A percentile compares a stretch with the other conserved stretches of the same genome.
Evolutionary conservation across 2,113 vertebrate species (phyloP).

Genomic region (Syngnathoides biaculeatus): DNA sequence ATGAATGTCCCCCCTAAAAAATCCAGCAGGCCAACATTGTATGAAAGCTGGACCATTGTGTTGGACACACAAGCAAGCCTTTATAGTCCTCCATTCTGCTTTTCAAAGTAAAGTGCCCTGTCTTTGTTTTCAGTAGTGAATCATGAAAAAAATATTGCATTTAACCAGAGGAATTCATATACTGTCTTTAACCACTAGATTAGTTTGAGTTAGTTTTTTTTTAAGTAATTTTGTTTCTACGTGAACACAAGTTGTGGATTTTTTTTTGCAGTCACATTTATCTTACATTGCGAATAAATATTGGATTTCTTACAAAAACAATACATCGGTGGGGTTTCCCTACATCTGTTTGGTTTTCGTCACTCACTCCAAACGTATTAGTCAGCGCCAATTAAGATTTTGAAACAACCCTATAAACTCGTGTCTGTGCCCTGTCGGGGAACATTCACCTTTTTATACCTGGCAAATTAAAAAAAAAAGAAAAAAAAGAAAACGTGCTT

Average conservation of each 20-base stretch:
- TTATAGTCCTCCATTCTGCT: constrained; percentile 35
- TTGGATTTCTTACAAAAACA: constrained; percentile 11
- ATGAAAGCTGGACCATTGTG: constrained; percentile 34
- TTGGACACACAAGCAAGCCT: constrained; percentile 34
- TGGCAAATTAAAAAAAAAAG: background rate
- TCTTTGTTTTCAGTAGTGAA: constrained; percentile 32
- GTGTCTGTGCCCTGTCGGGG: constrained; percentile 35
- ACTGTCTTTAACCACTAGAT: background rate
- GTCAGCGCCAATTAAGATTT: constrained; percentile 4
- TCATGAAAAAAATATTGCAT: background rate
- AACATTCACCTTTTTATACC: constrained; percentile 18
- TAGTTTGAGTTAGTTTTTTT: too few relatives aligned
- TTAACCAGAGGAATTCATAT: background rate
- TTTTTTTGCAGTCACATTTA: background rate
- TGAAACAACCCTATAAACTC: constrained; percentile 20
- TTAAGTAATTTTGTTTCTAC: background rate
- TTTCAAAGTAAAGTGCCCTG: constrained; percentile 31
- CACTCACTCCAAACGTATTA: constrained; percentile 6
- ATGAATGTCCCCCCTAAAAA: constrained; percentile 5
- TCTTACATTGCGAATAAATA: background rate
- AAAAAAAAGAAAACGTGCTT: background rate
- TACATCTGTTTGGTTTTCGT: constrained; percentile 2
- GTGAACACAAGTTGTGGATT: background rate
- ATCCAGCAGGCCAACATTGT: constrained; percentile 4
- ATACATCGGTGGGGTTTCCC: background rate